Evolutionary conservation across 1,140 invertebrate species (phyloP), one percentile per base, ranked within the genome.

Genomic region (Teleopsis dalmanni): DNA sequence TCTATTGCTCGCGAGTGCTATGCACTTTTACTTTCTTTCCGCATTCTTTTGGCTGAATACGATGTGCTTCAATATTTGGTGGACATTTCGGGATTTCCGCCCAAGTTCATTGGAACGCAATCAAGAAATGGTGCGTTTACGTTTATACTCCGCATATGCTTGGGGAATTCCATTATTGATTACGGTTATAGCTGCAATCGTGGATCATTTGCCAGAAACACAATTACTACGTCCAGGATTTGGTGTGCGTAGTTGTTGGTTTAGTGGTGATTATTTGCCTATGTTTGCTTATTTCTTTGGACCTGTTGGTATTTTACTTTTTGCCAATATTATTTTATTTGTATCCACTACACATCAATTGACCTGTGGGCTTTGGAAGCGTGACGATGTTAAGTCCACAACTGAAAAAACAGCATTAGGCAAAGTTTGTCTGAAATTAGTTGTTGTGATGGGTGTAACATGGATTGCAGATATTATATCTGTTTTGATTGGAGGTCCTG

Each of bases 11-110:
- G 88, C 87, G 42, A 79, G 89, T 36, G 75, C 81, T 56, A 87
- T 91, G 75, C 93, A 96, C 69, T 95, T 94, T 78, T 87, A 91
- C 72, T 94, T 93, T 73, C 75, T 96, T 60, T 81, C 89, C 22
- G 88, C 92, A 50, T 96, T 96, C 78, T 93, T 93, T 70, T 97
- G 94, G 94, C 85, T 96, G 48, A 91, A 90, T 73, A 88, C 89
- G 31, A 94, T 95, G 87, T 91, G 91, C 70, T 91, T 93, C 75
- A 92, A 95, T 73, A 91, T 94, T 65, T 94, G 88, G 85, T 88
- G 88, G 81, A 94, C 91, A 11, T 89, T 90, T 78, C 87, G 87
- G 47, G 87, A 90, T 73, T 77, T 90, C 59, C 77, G 87, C 48
- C 86, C 87, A 34, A 84, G 85, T 55, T 85, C 80, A 59, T 72